Evolutionary conservation across 2,113 vertebrate species (phyloP).

Genomic region (Passer montanus): DNA sequence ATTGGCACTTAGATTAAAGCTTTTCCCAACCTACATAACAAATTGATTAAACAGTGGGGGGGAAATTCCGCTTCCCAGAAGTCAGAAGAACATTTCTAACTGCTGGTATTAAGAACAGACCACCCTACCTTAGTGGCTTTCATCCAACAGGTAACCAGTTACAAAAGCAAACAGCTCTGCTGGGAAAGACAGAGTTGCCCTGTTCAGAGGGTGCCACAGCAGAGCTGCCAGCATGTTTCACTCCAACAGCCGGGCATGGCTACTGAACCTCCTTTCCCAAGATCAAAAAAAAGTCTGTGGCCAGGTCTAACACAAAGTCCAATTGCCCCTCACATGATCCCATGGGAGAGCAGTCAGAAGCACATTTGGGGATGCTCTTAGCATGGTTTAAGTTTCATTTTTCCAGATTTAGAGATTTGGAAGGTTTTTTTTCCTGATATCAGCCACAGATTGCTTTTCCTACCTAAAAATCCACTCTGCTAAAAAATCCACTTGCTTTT

Average conservation of each 20-base stretch:
- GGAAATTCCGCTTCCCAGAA: background rate
- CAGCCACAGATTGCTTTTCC: background rate
- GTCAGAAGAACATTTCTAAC: background rate
- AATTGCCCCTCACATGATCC: background rate
- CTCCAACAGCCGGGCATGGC: background rate
- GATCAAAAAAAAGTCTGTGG: background rate
- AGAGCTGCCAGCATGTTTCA: background rate
- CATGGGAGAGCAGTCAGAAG: background rate
- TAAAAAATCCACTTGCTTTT: background rate
- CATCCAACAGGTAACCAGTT: background rate
- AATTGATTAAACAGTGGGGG: fast-evolving
- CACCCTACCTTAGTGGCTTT: background rate
- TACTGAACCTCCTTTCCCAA: background rate
- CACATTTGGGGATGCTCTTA: background rate
- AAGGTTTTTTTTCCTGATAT: background rate
- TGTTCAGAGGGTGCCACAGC: background rate
- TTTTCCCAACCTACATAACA: background rate
- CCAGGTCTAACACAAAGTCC: background rate
- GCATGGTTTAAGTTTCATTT: background rate
- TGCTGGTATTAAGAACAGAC: background rate
- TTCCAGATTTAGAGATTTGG: background rate
- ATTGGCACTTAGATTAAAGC: background rate
- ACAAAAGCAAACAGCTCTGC: background rate
- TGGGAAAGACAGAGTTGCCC: background rate
- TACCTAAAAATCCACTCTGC: background rate